Percentiles rank a stretch among this genome's conserved stretches.
Evolutionary conservation across 2,888 invertebrate genomes (phyloP).

Genomic region (Pyrocoelia pectoralis): DNA sequence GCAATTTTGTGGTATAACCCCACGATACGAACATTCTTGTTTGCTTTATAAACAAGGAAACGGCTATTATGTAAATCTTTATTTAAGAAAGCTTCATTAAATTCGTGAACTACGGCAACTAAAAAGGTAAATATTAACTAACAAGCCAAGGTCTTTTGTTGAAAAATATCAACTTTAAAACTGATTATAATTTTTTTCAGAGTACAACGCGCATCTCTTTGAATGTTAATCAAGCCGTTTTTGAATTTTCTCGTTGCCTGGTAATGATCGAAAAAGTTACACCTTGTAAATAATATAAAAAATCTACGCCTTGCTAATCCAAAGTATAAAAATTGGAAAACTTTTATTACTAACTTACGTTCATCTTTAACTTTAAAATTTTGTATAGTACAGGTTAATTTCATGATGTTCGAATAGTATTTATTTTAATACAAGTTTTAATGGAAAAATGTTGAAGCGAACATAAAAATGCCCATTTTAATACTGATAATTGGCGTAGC

Average conservation of each 20-base stretch:
- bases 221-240: constrained; percentile 34
- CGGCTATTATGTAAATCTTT: constrained; percentile 54
- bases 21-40: constrained; percentile 18
- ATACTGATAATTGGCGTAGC: neutral
- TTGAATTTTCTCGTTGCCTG: constrained; percentile 27
- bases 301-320: constrained; percentile 25
- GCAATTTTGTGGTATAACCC: constrained; percentile 11
- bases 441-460: neutral
- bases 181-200: constrained; percentile 25
- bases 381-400: neutral
- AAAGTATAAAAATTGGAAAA: constrained; percentile 31
- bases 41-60: constrained; percentile 49
- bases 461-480: neutral
- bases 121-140: constrained; percentile 52
- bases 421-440: neutral
- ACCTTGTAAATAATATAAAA: constrained; percentile 33
- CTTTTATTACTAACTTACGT: constrained; percentile 26
- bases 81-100: constrained; percentile 56
- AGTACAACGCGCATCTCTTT: constrained; percentile 3
- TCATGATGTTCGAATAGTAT: neutral
- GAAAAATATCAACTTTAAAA: constrained; percentile 28
- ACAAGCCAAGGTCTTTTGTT: constrained; percentile 16
- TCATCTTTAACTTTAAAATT: constrained; percentile 10
- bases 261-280: constrained; percentile 33
- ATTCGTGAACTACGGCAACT: constrained; percentile 50